Conservation (phyloP, 2,888 invertebrate genomes). For the Acrobeloides nanus region DNA sequence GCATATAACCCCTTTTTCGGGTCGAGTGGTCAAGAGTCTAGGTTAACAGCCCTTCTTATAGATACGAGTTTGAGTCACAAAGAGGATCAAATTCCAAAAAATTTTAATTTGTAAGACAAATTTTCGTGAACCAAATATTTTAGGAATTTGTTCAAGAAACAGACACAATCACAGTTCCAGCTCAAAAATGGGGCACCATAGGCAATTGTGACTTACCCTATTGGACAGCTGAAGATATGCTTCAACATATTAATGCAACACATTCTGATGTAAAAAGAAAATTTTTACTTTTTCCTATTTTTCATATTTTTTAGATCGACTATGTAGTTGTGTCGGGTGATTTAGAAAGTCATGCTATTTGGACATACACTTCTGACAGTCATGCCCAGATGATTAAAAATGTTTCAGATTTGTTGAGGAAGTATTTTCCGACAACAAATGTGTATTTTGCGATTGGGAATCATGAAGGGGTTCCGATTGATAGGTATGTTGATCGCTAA, state of each 20-base stretch:
- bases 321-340: constrained; percentile 45
- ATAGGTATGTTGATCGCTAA: too few relatives aligned
- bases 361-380: constrained; percentile 33
- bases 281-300: background rate
- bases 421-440: constrained; percentile 69
- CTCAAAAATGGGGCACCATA: constrained; percentile 37
- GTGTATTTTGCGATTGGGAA: constrained; percentile 91
- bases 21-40: too few relatives aligned
- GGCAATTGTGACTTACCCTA: constrained; percentile 44
- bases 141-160: too few relatives aligned
- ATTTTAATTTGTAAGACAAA: too few relatives aligned
- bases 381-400: constrained; percentile 34
- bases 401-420: constrained; percentile 34
- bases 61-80: too few relatives aligned
- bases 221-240: constrained; percentile 40
- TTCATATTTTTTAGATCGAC: constrained; percentile 25
- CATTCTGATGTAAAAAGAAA: constrained; percentile 22
- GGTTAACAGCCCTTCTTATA: too few relatives aligned
- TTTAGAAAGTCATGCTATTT: constrained; percentile 39
- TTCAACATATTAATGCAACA: constrained; percentile 28
- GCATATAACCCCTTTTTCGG: too few relatives aligned
- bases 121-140: too few relatives aligned
- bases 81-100: too few relatives aligned
- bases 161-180: too few relatives aligned
- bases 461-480: constrained; percentile 89